Evolutionary conservation across 2,113 vertebrate species (phyloP).

Genomic region (Dendrocopos noguchii): DNA sequence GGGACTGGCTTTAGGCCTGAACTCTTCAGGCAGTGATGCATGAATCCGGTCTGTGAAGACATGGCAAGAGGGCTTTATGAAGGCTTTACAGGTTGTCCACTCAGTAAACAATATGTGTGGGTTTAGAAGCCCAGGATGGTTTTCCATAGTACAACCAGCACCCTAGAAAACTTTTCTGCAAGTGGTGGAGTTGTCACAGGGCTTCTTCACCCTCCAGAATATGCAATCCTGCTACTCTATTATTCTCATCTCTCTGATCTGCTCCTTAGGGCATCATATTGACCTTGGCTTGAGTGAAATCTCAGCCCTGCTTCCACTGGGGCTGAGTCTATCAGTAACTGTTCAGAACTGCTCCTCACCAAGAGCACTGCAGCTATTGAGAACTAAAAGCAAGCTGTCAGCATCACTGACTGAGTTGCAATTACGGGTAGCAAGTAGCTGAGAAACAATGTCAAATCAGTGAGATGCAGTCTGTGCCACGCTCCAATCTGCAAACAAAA

Average conservation of each 20-base stretch:
- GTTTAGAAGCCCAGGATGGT: not conserved
- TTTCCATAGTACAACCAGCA: not conserved
- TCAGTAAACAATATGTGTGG: not conserved
- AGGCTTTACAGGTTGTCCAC: not conserved
- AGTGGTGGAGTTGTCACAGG: not conserved
- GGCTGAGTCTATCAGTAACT: not conserved
- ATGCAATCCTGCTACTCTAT: not conserved
- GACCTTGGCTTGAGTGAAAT: not conserved
- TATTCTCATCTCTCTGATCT: not conserved
- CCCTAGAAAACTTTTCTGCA: not conserved
- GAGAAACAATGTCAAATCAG: not conserved
- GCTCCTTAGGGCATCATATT: not conserved
- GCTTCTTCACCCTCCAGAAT: not conserved
- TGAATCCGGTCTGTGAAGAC: not conserved
- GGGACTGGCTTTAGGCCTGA: not conserved
- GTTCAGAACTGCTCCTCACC: not conserved
- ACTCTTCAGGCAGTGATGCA: not conserved
- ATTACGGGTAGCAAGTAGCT: not conserved
- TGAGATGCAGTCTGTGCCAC: not conserved
- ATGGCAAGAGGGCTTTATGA: not conserved
- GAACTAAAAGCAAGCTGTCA: not conserved
- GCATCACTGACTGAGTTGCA: not conserved
- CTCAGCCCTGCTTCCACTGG: fast-evolving
- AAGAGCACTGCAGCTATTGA: not conserved
- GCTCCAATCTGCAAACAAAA: not conserved